Evolutionary conservation across 2,888 invertebrate species (phyloP).

Genomic region (Hybos culiciformis): DNA sequence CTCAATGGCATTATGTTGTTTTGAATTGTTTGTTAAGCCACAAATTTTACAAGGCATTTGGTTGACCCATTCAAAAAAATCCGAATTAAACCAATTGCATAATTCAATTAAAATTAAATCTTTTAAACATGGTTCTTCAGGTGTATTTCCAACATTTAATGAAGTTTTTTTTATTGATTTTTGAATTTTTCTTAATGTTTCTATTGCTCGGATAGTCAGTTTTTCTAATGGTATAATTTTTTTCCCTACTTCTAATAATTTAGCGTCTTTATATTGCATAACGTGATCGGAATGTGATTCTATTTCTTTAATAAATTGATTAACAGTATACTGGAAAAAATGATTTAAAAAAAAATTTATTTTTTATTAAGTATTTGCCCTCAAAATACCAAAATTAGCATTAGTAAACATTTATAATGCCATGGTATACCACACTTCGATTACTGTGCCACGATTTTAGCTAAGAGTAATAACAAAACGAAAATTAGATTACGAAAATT

Average conservation of each 20-base stretch:
- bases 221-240: slow-evolving; percentile 51
- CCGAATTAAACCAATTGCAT: slow-evolving; percentile 80
- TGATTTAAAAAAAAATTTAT: not conserved
- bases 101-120: slow-evolving; percentile 68
- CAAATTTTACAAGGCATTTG: slow-evolving; percentile 60
- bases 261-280: slow-evolving; percentile 53
- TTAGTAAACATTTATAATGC: not conserved
- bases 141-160: slow-evolving; percentile 20
- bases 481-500: too few relatives aligned
- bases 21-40: slow-evolving; percentile 37
- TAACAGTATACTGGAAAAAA: slow-evolving; percentile 30
- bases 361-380: not conserved
- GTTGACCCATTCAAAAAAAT: slow-evolving; percentile 89
- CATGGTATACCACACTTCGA: not conserved
- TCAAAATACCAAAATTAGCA: not conserved
- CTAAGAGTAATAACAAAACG: too few relatives aligned
- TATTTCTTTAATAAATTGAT: slow-evolving; percentile 36
- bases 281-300: slow-evolving; percentile 43
- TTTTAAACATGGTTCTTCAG: slow-evolving; percentile 43
- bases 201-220: slow-evolving; percentile 49
- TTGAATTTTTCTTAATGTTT: slow-evolving; percentile 47
- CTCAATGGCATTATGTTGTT: slow-evolving; percentile 34
- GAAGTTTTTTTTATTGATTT: slow-evolving; percentile 39
- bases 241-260: slow-evolving; percentile 49
- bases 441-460: too few relatives aligned